Conservation (phyloP, 2,888 invertebrate genomes). For the Pollenia griseotomentosa region DNA sequence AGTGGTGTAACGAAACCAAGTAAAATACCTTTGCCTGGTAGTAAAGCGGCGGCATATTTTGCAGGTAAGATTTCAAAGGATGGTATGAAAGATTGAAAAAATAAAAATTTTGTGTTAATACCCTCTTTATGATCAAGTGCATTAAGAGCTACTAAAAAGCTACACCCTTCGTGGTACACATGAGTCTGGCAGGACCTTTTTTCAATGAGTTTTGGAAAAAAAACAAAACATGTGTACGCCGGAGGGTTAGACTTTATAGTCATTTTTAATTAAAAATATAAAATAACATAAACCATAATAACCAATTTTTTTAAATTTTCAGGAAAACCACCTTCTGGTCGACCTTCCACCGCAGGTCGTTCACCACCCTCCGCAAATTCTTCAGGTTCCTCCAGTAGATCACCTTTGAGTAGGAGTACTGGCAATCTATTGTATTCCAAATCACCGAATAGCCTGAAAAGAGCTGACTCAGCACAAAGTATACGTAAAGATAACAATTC, state of each 20-base stretch:
- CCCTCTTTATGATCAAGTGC: too few species aligned
- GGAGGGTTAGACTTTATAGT: too few species aligned
- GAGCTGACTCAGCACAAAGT: conserved; percentile 86
- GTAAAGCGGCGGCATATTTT: conserved; percentile 83
- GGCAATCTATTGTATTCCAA: conserved; percentile 81
- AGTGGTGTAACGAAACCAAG: conserved; percentile 85
- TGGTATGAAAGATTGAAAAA: background rate
- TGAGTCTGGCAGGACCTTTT: too few species aligned
- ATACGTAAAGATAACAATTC: conserved; percentile 81
- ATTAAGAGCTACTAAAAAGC: too few species aligned
- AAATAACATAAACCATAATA: background rate
- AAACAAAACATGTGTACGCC: too few species aligned
- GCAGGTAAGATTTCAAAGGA: conserved; percentile 68
- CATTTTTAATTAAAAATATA: too few species aligned
- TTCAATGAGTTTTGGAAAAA: too few species aligned
- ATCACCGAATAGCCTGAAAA: conserved; percentile 82
- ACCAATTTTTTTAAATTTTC: background rate
- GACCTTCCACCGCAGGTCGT: conserved; percentile 78
- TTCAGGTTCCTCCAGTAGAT: conserved; percentile 79
- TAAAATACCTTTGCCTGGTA: conserved; percentile 89
- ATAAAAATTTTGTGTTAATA: too few species aligned
- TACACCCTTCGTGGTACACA: too few species aligned
- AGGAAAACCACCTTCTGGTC: conserved; percentile 86
- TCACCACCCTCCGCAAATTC: conserved; percentile 79
- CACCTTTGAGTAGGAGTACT: conserved; percentile 83